These are phyloP conservation scores for Tadarida brasiliensis DNA, from an alignment of 2,797 vertebrate species.

Conservation along the genomic window DNA sequence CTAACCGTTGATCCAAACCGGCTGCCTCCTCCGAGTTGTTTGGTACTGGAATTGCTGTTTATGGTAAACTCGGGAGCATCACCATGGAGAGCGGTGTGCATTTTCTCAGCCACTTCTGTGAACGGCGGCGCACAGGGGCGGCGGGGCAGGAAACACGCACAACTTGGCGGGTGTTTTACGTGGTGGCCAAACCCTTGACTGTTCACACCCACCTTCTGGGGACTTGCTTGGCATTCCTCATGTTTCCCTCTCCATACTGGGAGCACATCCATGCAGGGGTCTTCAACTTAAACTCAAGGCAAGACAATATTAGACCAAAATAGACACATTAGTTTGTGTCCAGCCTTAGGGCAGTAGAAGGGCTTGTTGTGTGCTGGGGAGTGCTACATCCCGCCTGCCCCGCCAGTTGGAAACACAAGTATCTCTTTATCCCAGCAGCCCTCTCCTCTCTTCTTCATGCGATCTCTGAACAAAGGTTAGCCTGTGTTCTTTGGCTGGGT, in stretches of 20 bases:
- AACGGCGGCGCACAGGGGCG: neutral
- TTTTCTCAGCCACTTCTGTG: neutral
- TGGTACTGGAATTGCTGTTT: neutral
- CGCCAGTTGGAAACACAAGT: conserved; percentile 68
- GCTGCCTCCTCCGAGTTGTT: neutral
- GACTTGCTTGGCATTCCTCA: neutral
- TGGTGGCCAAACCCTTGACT: neutral
- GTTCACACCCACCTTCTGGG: neutral
- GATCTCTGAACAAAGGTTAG: conserved; percentile 78
- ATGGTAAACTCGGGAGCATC: neutral
- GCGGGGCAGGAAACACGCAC: neutral
- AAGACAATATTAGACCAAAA: conserved; percentile 4
- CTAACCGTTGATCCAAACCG: no score
- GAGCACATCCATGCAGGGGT: neutral
- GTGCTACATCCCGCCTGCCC: neutral
- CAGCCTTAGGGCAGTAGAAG: neutral
- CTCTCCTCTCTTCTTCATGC: conserved; percentile 41
- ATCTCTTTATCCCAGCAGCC: conserved; percentile 74
- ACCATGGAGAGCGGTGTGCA: neutral
- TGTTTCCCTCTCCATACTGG: neutral
- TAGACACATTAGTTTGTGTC: conserved; percentile 7
- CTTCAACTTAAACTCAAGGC: conserved; percentile 48
- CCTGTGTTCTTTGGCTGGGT: conserved; percentile 79
- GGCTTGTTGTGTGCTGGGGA: conserved; percentile 45
- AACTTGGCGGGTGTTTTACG: neutral